Percentiles rank a stretch among this genome's conserved stretches.
Evolutionary conservation across 2,797 vertebrate genomes (phyloP).

Genomic region (Mionectes olivaceus): DNA sequence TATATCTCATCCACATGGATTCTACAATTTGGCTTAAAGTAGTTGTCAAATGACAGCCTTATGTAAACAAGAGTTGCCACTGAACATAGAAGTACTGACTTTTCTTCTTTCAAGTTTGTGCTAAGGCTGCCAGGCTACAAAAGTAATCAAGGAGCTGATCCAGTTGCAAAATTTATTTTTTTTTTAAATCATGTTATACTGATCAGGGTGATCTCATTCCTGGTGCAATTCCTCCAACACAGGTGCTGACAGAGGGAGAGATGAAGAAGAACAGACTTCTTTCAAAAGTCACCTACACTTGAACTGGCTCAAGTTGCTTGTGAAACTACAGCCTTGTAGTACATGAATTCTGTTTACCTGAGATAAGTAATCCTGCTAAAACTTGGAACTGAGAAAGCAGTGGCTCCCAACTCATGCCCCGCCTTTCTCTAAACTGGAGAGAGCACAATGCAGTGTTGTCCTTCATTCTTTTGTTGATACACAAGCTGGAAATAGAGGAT

Average conservation of each 20-base stretch:
- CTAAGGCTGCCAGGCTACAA: not conserved
- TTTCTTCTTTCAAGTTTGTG: not conserved
- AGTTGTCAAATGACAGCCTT: not conserved
- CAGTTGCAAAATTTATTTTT: not conserved
- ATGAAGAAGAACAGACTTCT: not conserved
- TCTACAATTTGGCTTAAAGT: not conserved
- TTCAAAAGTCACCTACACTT: not conserved
- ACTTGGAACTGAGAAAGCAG: not conserved
- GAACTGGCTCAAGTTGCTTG: not conserved
- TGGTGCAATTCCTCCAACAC: not conserved
- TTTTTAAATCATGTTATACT: fast-evolving
- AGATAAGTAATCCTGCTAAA: not conserved
- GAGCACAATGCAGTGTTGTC: fast-evolving
- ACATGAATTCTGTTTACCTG: not conserved
- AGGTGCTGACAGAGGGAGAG: not conserved
- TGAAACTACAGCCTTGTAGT: not conserved
- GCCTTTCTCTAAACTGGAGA: not conserved
- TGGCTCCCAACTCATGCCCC: not conserved
- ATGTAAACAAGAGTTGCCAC: not conserved
- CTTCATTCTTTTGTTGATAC: not conserved
- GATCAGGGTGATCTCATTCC: not conserved
- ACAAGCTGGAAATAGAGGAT: not conserved
- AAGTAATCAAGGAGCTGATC: not conserved
- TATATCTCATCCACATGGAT: not conserved
- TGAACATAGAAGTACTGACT: not conserved